Base-by-base conservation (phyloP, 2,797 vertebrate species). In the Bryconaethiops microstoma region DNA sequence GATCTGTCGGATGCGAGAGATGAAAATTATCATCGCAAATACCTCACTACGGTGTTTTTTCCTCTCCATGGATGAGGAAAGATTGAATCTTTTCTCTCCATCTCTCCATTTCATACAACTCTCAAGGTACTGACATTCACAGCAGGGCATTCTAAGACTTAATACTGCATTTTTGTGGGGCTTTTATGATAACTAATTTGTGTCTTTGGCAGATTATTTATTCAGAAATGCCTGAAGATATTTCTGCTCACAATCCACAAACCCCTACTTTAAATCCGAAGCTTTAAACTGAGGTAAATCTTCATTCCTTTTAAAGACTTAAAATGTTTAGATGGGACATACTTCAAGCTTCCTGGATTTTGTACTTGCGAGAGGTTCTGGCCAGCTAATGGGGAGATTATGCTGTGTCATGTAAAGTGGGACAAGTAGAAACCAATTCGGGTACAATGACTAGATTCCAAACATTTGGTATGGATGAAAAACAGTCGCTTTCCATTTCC, bases 1-100 rank as follows among this genome's bases (percentile, higher is more conserved):
- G 88, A 85, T 85, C 82, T 85, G 86, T 88, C 87, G 76, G 84
- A 89, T 82, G 85, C 77, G 67, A 74, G 86, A 86, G 83, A 84
- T 71, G 60, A 85, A 88, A 87, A 87, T 88, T 85, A 87, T 91
- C 86, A 89, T 86, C 83, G 79, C 83, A 83, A 84, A 84, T 62
- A 59, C 68, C 63, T 52, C 0, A 25, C 75, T 64, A 63, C 64
- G 60, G 78, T 80, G 69, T 78, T 82, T 79, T 82, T 79, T 84
- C 81, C 73, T 84, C 74, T 82, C 77, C 52, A 78, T 14, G 77
- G 78, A 52, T 55, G 62, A 68, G 59, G 59, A 42, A 62, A 40
- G 17, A 72, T 59, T 74, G 42, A 82, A 83, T 63, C 85, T 79
- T 84, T 72, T 86, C 59, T 81, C 79, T 71, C 71, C 62, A 71